Evolutionary conservation across 2,888 invertebrate genomes (phyloP).

Genomic region (Diabrotica balteata): DNA sequence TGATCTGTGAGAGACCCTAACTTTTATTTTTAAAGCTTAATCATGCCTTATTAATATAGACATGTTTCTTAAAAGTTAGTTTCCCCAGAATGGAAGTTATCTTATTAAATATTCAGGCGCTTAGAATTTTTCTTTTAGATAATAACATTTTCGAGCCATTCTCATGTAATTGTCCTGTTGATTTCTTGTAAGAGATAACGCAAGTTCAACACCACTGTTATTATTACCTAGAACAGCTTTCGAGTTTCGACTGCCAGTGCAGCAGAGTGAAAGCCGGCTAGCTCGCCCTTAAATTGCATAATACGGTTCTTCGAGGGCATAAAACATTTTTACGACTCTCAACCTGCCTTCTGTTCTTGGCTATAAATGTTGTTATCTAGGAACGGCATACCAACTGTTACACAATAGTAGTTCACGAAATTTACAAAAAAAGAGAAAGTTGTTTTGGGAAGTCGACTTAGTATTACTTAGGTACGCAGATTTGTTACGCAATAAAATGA

Average conservation of each 20-base stretch:
- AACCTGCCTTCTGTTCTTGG: conserved; percentile 28
- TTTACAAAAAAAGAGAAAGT: conserved; percentile 44
- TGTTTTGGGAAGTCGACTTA: conserved; percentile 26
- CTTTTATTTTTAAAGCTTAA: too few relatives aligned
- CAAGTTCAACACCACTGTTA: conserved; percentile 1
- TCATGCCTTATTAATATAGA: too few relatives aligned
- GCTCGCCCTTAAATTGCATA: conserved; percentile 40
- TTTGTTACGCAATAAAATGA: conserved; percentile 34
- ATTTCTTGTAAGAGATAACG: conserved; percentile 1
- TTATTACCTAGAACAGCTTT: conserved; percentile 13
- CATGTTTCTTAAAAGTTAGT: too few relatives aligned
- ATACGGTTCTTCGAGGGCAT: conserved; percentile 30
- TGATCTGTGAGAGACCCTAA: neutral
- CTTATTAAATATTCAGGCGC: too few relatives aligned
- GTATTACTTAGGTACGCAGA: conserved; percentile 23
- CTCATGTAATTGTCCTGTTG: neutral
- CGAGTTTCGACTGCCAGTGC: neutral
- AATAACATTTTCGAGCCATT: too few relatives aligned
- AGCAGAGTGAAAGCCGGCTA: conserved; percentile 39
- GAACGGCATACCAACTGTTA: conserved; percentile 24
- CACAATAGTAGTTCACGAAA: conserved; percentile 36
- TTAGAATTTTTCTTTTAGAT: too few relatives aligned
- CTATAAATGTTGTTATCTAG: conserved; percentile 27
- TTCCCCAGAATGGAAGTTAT: too few relatives aligned
- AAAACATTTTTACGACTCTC: conserved; percentile 35